Base-by-base conservation (phyloP, 2,888 invertebrate genomes). In the Ellobium chinense region DNA sequence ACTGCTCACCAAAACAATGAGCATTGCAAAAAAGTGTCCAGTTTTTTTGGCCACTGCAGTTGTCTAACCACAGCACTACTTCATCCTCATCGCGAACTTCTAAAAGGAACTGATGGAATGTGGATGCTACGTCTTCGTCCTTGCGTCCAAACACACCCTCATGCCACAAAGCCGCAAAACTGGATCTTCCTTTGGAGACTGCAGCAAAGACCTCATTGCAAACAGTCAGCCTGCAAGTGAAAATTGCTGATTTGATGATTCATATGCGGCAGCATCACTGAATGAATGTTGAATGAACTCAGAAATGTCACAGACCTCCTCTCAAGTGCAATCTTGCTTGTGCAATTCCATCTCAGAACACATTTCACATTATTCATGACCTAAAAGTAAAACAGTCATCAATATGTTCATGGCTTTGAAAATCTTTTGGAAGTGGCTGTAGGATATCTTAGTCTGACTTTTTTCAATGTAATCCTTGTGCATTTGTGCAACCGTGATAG, bases 41-140 rank as follows among this genome's bases (percentile, higher is more conserved):
- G 60, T 60, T 60, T 60, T 60, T 60, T 60, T 60, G 60, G n/a
- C 60, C 60, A 27, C 60, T 60, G 60, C 60, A 60, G 60, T 60
- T 60, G 27, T 60, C 60, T 60, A 60, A 21, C 60, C n/a, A 60
- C 60, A 60, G 27, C 24, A 60, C n/a, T 60, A 27, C 9, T 60
- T 60, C 27, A 24, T 21, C 27, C 60, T 27, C 27, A 21, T 21
- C 27, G 24, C n/a, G 24, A 21, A 27, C n/a, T 27, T 60, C 60
- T 27, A 60, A n/a, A 5, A 27, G n/a, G 60, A 60, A 27, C 21
- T 21, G 60, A 60, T 24, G 27, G n/a, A 60, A 60, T 60, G 60
- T n/a, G 60, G 60, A 60, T 60, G 60, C n/a, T 27, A 60, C 21
- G 60, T 60, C 60, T 60, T 60, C 60, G 21, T 60, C n/a, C 27